phyloP scores from a whole-genome alignment of 2,113 vertebrate species.

The Osmerus mordax region DNA sequence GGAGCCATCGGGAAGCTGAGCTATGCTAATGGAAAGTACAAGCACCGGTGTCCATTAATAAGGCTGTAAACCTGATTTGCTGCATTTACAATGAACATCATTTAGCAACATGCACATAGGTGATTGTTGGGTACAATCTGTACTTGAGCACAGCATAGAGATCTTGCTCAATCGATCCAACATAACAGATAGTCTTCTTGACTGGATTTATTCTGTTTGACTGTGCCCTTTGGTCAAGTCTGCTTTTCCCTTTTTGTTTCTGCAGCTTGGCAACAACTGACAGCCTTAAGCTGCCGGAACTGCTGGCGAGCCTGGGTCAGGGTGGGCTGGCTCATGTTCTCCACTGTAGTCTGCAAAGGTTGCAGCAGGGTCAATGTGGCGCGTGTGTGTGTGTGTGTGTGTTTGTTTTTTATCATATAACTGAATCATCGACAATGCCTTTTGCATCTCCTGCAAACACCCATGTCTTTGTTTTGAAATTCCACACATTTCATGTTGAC shows the following conservation, averaged over 20 bases:
- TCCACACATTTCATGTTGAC: no score
- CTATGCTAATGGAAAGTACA: conserved; percentile 32
- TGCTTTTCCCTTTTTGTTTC: conserved; percentile 46
- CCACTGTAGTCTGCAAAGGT: conserved; percentile 50
- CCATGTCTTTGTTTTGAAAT: no score
- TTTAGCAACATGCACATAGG: no score
- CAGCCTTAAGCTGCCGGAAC: conserved; percentile 38
- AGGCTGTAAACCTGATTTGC: conserved; percentile 39
- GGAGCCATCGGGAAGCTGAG: neutral
- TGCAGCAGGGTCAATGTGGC: no score
- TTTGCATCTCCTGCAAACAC: no score
- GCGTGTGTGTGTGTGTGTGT: no score
- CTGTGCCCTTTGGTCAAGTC: conserved; percentile 38
- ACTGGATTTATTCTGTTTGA: conserved; percentile 3
- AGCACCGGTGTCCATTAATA: conserved; percentile 43
- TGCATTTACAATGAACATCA: no score
- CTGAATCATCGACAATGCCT: no score
- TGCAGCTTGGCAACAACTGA: conserved; percentile 62
- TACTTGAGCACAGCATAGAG: no score
- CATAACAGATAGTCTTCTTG: neutral
- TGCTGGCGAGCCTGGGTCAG: conserved; percentile 39
- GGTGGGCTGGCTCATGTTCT: conserved; percentile 35
- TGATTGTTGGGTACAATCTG: no score
- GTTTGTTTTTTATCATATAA: no score
- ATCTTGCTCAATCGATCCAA: no score